Percentiles rank a stretch among this genome's conserved stretches.
Evolutionary conservation across 35 echinoderm and acorn worm species (phyloP).

Genomic region (Ptychodera flava): DNA sequence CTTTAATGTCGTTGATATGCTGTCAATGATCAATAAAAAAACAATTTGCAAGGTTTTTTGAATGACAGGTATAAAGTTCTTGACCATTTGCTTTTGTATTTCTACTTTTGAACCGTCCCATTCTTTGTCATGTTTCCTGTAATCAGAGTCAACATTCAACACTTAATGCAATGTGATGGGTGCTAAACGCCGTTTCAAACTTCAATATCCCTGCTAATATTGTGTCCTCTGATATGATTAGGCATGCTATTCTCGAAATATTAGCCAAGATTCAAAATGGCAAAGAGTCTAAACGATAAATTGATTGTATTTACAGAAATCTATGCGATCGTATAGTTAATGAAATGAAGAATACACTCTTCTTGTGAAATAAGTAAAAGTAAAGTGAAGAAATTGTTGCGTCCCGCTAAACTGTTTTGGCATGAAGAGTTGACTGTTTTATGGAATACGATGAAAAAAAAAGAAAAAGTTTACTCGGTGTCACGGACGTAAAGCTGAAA

Average conservation of each 20-base stretch:
- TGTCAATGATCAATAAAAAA: too few relatives aligned
- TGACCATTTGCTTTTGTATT: too few relatives aligned
- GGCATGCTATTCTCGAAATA: background rate
- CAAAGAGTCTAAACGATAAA: background rate
- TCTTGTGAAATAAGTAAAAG: background rate
- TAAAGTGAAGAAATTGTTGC: background rate
- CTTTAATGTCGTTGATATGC: too few relatives aligned
- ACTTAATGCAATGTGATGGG: too few relatives aligned
- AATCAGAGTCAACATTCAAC: too few relatives aligned
- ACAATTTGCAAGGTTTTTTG: too few relatives aligned
- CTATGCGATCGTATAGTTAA: background rate
- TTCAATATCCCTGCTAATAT: too few relatives aligned
- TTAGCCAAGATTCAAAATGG: background rate
- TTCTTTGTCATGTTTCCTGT: too few relatives aligned
- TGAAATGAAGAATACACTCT: background rate
- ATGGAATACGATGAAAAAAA: background rate
- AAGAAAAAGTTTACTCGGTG: background rate
- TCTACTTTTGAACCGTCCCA: too few relatives aligned
- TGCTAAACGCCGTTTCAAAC: too few relatives aligned
- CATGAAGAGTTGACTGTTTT: background rate
- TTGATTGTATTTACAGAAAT: background rate
- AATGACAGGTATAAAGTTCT: too few relatives aligned
- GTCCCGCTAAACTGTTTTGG: background rate
- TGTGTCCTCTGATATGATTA: background rate
- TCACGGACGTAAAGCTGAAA: background rate